Evolutionary conservation across 1,140 invertebrate species (phyloP).

Genomic region (Bacillus rossius): DNA sequence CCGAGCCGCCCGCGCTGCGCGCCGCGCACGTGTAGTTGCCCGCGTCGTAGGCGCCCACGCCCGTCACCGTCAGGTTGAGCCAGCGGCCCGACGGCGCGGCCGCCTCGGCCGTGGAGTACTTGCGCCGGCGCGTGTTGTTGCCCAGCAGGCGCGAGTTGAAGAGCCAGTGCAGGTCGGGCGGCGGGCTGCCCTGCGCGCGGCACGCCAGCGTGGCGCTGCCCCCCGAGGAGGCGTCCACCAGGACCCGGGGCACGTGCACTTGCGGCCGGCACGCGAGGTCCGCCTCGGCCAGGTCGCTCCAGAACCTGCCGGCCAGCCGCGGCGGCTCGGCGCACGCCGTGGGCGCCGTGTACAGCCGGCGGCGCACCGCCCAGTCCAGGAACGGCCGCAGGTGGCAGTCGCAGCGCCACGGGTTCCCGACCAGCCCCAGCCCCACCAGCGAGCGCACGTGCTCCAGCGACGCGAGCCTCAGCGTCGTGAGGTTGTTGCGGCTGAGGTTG

Average conservation of each 20-base stretch:
- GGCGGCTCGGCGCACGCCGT: constrained; percentile 65
- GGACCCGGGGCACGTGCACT: constrained; percentile 49
- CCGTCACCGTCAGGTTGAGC: constrained; percentile 71
- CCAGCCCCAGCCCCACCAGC: constrained; percentile 66
- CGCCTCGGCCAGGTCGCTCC: constrained; percentile 61
- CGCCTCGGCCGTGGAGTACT: constrained; percentile 28
- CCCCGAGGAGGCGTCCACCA: constrained; percentile 39
- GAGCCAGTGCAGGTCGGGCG: constrained; percentile 69
- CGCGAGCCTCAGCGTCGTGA: constrained; percentile 51
- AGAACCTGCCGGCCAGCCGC: constrained; percentile 56
- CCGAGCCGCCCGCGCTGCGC: constrained; percentile 75
- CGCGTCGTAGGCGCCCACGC: constrained; percentile 64
- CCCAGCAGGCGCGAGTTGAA: constrained; percentile 57
- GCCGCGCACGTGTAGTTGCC: constrained; percentile 87
- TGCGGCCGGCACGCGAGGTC: constrained; percentile 82
- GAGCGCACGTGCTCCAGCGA: constrained; percentile 53
- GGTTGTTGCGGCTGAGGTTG: constrained; percentile 64
- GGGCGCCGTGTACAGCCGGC: constrained; percentile 62
- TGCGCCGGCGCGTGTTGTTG: constrained; percentile 47
- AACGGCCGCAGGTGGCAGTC: constrained; percentile 78
- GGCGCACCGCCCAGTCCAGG: constrained; percentile 64
- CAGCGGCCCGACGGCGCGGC: constrained; percentile 45
- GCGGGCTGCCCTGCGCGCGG: constrained; percentile 67
- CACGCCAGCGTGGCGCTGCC: constrained; percentile 52
- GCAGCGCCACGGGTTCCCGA: constrained; percentile 83